phyloP scores from a whole-genome alignment of 2,113 vertebrate genomes.

The Sturnira hondurensis region DNA sequence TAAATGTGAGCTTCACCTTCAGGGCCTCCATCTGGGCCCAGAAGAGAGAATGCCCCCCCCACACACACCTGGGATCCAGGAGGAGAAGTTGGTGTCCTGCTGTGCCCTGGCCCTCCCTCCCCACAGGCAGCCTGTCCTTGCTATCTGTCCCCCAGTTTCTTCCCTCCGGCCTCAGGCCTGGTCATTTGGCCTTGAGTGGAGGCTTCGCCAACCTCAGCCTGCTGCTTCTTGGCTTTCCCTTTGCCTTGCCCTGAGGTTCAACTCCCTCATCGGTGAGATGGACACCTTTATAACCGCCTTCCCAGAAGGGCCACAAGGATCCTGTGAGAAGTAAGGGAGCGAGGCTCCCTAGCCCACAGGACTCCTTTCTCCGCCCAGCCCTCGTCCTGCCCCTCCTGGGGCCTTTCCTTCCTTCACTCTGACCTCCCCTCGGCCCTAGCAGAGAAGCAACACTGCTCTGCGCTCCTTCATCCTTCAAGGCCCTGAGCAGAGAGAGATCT shows the following conservation, averaged over 20 bases:
- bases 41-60: not conserved
- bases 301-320: not conserved
- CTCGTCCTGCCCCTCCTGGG: not conserved
- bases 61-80: too few species aligned
- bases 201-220: not conserved
- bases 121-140: fast-evolving
- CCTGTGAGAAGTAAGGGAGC: not conserved
- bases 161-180: not conserved
- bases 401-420: not conserved
- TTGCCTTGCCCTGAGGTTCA: not conserved
- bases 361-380: not conserved
- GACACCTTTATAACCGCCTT: not conserved
- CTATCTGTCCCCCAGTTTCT: not conserved
- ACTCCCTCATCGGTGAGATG: not conserved
- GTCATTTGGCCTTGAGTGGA: not conserved
- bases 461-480: not conserved
- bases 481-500: not conserved
- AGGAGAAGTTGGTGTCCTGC: not conserved
- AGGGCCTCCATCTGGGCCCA: not conserved
- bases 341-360: fast-evolving
- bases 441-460: not conserved
- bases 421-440: not conserved
- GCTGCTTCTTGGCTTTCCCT: not conserved
- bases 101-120: not conserved
- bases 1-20: not conserved